Evolutionary conservation across 1,140 invertebrate species (phyloP).

Genomic region (Halesus radiatus): DNA sequence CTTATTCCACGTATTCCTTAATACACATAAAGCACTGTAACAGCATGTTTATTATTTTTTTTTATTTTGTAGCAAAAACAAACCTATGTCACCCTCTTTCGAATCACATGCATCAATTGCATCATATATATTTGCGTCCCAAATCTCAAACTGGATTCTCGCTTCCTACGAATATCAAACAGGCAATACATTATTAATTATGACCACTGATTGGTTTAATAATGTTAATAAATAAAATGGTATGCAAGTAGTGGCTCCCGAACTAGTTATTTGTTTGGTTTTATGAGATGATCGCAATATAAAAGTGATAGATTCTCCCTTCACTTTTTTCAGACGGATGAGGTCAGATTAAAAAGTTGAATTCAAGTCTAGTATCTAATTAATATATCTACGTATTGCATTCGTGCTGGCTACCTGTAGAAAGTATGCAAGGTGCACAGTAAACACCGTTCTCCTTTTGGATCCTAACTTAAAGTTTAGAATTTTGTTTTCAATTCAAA

Average conservation of each 20-base stretch:
- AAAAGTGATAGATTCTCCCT: constrained; percentile 3
- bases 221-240: no score
- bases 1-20: no score
- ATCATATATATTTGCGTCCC: background rate
- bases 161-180: background rate
- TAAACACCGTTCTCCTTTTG: background rate
- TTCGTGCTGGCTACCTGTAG: background rate
- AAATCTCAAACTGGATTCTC: background rate
- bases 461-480: background rate
- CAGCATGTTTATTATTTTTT: no score
- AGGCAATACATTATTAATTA: background rate
- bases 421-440: background rate
- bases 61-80: no score
- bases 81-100: no score
- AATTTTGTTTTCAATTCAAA: background rate
- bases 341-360: constrained; percentile 32
- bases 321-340: constrained; percentile 9
- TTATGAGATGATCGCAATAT: background rate
- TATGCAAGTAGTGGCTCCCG: background rate
- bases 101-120: no score
- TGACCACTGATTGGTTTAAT: background rate
- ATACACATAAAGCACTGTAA: no score
- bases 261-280: background rate
- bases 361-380: background rate
- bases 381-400: background rate